These are phyloP conservation scores for Mesorhabditis spiculigera DNA, from an alignment of 2,888 invertebrate genomes.

Conservation along the genomic window DNA sequence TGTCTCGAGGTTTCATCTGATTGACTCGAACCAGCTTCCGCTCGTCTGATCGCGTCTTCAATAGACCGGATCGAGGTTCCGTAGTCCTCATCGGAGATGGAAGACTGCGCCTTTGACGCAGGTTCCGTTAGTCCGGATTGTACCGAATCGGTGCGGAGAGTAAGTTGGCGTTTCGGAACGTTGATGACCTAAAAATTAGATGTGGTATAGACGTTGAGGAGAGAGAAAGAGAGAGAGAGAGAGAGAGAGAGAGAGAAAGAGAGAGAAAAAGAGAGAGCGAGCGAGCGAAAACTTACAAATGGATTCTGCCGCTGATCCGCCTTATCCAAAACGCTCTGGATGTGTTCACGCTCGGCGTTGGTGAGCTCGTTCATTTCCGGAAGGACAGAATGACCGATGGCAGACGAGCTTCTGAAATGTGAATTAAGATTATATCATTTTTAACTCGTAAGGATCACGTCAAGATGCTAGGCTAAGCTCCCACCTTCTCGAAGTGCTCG, in stretches of 20 bases:
- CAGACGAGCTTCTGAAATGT: slow-evolving; percentile 43
- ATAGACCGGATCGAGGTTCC: neutral
- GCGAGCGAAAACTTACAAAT: slow-evolving; percentile 11
- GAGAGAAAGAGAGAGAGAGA: too few relatives aligned
- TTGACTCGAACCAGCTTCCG: neutral
- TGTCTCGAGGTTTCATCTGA: neutral
- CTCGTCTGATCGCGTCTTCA: neutral
- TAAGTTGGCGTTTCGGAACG: neutral
- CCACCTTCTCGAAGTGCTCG: slow-evolving; percentile 42
- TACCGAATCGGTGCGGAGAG: neutral
- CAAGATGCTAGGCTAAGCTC: neutral
- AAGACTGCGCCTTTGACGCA: neutral
- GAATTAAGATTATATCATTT: neutral
- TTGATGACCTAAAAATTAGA: neutral
- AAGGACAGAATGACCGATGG: slow-evolving; percentile 29
- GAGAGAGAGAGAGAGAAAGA: too few relatives aligned
- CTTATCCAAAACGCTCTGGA: slow-evolving; percentile 43
- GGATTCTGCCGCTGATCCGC: slow-evolving; percentile 36
- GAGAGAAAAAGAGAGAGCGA: too few relatives aligned
- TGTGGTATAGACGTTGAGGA: neutral
- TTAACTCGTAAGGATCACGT: too few relatives aligned
- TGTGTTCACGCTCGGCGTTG: slow-evolving; percentile 46
- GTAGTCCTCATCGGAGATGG: slow-evolving; percentile 3
- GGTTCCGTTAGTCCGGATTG: slow-evolving; percentile 1
- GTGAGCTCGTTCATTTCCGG: slow-evolving; percentile 42